Conservation (phyloP, 1,140 invertebrate genomes). For the Drosophila bocki region DNA sequence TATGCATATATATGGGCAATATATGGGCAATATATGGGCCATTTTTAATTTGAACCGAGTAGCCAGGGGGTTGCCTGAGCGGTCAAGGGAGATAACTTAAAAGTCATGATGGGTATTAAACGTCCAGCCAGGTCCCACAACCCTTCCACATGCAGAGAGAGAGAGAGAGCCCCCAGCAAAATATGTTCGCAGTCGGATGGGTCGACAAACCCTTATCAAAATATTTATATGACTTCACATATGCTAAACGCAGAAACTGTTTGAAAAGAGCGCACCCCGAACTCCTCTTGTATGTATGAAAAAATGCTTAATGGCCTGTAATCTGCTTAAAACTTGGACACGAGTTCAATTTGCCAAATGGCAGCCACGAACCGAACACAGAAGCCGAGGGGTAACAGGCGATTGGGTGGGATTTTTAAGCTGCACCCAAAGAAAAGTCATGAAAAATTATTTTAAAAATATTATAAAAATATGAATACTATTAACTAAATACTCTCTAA, state of each 20-base stretch:
- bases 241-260: constrained; percentile 75
- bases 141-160: constrained; percentile 44
- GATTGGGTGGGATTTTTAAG: constrained; percentile 49
- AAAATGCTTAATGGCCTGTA: constrained; percentile 83
- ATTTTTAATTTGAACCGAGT: constrained; percentile 58
- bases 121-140: constrained; percentile 37
- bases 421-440: constrained; percentile 14
- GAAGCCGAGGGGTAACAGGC: not conserved
- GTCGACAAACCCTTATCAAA: constrained; percentile 80
- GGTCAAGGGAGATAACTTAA: constrained; percentile 73
- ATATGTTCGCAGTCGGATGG: constrained; percentile 66
- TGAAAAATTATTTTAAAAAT: not conserved
- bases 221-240: constrained; percentile 83
- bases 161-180: constrained; percentile 37
- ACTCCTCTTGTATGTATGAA: constrained; percentile 49
- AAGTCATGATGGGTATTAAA: constrained; percentile 82
- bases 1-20: constrained; percentile 14
- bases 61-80: not conserved
- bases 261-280: constrained; percentile 41
- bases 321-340: constrained; percentile 84
- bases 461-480: not conserved
- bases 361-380: constrained; percentile 36
- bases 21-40: constrained; percentile 39
- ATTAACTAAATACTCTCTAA: too few relatives aligned
- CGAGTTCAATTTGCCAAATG: constrained; percentile 82